Conservation (phyloP, 2,113 vertebrate species). For the Caranx ignobilis region DNA sequence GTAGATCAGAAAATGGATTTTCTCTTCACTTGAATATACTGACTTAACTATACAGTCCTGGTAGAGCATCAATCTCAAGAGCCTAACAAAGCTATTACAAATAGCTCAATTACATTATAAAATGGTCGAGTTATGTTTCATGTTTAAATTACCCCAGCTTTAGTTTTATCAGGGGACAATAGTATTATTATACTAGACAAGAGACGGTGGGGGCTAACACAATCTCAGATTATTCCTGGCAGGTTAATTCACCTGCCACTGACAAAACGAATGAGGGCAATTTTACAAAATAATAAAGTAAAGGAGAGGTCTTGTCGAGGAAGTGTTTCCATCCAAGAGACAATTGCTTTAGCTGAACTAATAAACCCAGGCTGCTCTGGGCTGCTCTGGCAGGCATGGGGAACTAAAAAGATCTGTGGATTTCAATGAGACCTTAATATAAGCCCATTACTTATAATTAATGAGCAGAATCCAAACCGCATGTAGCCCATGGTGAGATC, state of each 20-base stretch:
- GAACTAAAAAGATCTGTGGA: constrained; percentile 80
- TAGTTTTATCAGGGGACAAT: constrained; percentile 85
- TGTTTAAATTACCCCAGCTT: constrained; percentile 90
- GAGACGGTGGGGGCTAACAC: constrained; percentile 85
- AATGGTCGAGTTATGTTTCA: constrained; percentile 87
- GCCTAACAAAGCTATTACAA: constrained; percentile 90
- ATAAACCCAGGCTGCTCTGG: constrained; percentile 79
- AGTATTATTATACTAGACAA: constrained; percentile 85
- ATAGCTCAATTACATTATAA: constrained; percentile 94
- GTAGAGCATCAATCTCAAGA: constrained; percentile 89
- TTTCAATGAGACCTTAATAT: constrained; percentile 83
- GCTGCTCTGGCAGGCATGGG: constrained; percentile 68
- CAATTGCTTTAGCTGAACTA: constrained; percentile 81
- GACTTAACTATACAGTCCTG: constrained; percentile 86
- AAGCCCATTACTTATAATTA: constrained; percentile 86
- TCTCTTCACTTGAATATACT: constrained; percentile 76
- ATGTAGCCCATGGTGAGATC: constrained; percentile 74
- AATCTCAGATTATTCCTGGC: constrained; percentile 89
- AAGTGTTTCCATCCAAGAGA: constrained; percentile 82
- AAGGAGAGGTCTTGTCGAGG: constrained; percentile 79
- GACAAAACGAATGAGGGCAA: constrained; percentile 93
- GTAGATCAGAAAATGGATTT: constrained; percentile 85
- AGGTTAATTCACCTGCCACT: constrained; percentile 92
- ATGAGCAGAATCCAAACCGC: constrained; percentile 80
- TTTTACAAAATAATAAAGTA: constrained; percentile 94